Conservation (phyloP, 2,797 vertebrate species). For the Vespertilio murinus region DNA sequence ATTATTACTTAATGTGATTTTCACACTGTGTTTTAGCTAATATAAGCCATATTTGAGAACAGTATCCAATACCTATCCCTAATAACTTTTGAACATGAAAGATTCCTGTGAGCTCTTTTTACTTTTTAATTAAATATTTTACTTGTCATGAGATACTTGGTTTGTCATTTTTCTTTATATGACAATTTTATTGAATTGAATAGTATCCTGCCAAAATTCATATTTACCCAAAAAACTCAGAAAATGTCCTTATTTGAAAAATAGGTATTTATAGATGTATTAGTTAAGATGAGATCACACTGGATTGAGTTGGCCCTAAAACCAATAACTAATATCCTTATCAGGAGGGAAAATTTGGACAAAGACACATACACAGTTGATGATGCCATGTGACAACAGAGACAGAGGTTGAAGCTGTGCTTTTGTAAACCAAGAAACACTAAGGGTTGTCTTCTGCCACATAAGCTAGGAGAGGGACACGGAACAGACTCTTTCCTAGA, state of each 20-base stretch:
- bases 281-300: not conserved
- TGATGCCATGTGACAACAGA: not conserved
- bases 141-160: not conserved
- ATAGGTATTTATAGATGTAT: not conserved
- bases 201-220: not conserved
- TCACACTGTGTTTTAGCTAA: not conserved
- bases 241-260: constrained; percentile 28
- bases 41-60: not conserved
- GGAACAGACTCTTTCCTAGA: not conserved
- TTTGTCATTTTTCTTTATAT: not conserved
- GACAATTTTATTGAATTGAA: not conserved
- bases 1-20: not conserved
- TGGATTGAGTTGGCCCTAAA: not conserved
- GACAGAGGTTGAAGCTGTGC: not conserved
- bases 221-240: not conserved
- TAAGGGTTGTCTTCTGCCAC: not conserved
- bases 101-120: not conserved
- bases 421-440: not conserved
- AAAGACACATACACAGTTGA: not conserved
- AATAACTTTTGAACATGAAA: not conserved
- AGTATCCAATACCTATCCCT: not conserved
- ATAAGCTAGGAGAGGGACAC: not conserved
- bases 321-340: not conserved
- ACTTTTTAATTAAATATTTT: constrained; percentile 17
- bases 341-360: not conserved